Evolutionary conservation across 2,888 invertebrate species (phyloP).

Genomic region (Atrina japonica): DNA sequence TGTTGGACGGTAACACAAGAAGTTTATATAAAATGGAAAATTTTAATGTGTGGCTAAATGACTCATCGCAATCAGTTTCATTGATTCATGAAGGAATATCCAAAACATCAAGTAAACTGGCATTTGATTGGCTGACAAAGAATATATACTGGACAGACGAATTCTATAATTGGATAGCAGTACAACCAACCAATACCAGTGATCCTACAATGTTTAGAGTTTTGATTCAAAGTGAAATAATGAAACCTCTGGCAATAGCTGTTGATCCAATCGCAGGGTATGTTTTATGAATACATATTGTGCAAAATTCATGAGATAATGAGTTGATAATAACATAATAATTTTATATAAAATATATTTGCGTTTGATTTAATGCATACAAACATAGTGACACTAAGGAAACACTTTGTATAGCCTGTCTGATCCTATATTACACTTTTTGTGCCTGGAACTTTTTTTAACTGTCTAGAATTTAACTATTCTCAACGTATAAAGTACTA

Average conservation of each 20-base stretch:
- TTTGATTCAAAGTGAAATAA: constrained; percentile 15
- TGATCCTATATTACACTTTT: too few species aligned
- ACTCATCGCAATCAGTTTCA: constrained; percentile 20
- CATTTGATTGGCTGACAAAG: constrained; percentile 33
- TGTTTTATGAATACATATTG: too few species aligned
- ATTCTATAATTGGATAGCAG: constrained; percentile 31
- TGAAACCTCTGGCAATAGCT: constrained; percentile 33
- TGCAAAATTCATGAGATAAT: too few species aligned
- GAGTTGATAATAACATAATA: too few species aligned
- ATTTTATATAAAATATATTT: too few species aligned
- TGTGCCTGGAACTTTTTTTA: too few species aligned
- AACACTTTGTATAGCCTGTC: too few species aligned
- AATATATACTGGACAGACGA: constrained; percentile 42
- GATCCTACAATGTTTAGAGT: constrained; percentile 28
- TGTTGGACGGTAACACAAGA: constrained; percentile 27
- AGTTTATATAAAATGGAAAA: constrained; percentile 32
- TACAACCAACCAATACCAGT: constrained; percentile 18
- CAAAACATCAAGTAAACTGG: constrained; percentile 33
- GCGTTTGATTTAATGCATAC: too few species aligned
- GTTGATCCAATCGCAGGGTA: constrained; percentile 30
- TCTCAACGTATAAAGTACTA: too few species aligned
- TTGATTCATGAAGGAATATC: constrained; percentile 32
- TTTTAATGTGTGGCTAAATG: constrained; percentile 31
- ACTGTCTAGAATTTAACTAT: too few species aligned
- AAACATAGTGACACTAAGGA: too few species aligned